Evolutionary conservation across 2,797 vertebrate genomes (phyloP).

Genomic region (Sebastes baramenuke): DNA sequence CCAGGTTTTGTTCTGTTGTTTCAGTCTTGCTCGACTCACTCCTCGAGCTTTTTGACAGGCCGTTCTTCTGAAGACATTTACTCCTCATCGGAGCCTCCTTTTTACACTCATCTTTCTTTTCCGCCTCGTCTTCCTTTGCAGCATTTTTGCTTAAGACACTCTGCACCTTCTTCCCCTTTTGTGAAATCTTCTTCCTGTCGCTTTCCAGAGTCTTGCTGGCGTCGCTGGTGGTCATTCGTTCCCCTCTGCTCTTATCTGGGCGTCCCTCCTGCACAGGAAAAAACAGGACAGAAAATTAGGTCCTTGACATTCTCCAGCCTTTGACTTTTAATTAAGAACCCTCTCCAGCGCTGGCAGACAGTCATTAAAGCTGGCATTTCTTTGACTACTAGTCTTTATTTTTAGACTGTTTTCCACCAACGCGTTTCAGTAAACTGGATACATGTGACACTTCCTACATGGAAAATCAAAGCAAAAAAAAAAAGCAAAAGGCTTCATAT

Average conservation of each 20-base stretch:
- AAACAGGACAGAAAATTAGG: constrained; percentile 69
- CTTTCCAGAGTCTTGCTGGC: constrained; percentile 74
- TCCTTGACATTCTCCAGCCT: constrained; percentile 52
- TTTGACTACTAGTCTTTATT: constrained; percentile 29
- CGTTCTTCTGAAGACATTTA: constrained; percentile 18
- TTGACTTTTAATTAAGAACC: constrained; percentile 55
- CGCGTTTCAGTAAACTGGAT: not conserved
- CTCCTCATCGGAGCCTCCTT: constrained; percentile 17
- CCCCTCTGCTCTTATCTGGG: constrained; percentile 80
- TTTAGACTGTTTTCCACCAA: constrained; percentile 45
- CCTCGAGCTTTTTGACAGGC: not conserved
- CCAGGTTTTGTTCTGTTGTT: constrained; percentile 38
- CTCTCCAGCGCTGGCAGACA: constrained; percentile 4
- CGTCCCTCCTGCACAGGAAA: constrained; percentile 69
- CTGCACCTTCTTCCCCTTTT: constrained; percentile 58
- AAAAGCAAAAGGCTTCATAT: too few species aligned
- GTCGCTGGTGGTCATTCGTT: constrained; percentile 78
- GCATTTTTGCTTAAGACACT: constrained; percentile 26
- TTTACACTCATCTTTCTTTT: constrained; percentile 59
- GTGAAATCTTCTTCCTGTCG: constrained; percentile 66
- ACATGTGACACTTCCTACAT: not conserved
- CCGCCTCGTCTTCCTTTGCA: constrained; percentile 37
- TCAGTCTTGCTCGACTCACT: constrained; percentile 11
- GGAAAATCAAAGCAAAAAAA: too few species aligned
- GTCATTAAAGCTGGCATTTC: constrained; percentile 52